These are phyloP conservation scores for Bubo bubo DNA, from an alignment of 2,113 vertebrate genomes.

Conservation along the genomic window DNA sequence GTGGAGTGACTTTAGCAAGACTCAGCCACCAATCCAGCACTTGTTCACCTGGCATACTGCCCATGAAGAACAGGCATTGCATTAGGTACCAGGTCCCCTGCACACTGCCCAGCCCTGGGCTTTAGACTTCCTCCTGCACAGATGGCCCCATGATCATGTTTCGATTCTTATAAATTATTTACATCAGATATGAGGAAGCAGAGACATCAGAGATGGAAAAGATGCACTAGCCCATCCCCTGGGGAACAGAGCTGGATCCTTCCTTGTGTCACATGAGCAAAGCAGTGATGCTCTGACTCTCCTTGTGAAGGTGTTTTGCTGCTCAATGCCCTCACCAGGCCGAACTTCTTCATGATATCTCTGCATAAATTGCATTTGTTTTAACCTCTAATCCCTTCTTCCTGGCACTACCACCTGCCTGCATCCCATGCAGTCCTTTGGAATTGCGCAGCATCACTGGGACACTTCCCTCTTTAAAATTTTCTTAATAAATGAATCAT, in stretches of 20 bases:
- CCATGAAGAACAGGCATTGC: background rate
- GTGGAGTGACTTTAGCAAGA: background rate
- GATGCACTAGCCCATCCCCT: background rate
- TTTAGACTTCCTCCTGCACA: constrained; percentile 21
- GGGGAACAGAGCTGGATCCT: background rate
- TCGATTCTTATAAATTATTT: constrained; percentile 59
- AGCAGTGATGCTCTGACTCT: background rate
- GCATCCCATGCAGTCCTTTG: background rate
- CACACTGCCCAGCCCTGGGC: background rate
- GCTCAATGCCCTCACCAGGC: background rate
- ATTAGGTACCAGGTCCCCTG: background rate
- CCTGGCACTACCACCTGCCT: background rate
- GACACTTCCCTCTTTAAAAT: background rate
- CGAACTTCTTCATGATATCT: background rate
- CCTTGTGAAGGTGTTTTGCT: background rate
- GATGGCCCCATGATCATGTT: constrained; percentile 4
- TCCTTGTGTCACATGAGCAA: background rate
- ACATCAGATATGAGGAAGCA: constrained; percentile 1
- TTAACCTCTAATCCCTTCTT: background rate
- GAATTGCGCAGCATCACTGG: background rate
- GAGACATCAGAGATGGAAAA: constrained; percentile 58
- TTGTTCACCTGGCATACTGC: background rate
- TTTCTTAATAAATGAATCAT: background rate
- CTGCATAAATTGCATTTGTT: background rate
- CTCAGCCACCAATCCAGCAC: background rate